phyloP scores from a whole-genome alignment of 2,888 invertebrate genomes.

The Thelaira solivaga region DNA sequence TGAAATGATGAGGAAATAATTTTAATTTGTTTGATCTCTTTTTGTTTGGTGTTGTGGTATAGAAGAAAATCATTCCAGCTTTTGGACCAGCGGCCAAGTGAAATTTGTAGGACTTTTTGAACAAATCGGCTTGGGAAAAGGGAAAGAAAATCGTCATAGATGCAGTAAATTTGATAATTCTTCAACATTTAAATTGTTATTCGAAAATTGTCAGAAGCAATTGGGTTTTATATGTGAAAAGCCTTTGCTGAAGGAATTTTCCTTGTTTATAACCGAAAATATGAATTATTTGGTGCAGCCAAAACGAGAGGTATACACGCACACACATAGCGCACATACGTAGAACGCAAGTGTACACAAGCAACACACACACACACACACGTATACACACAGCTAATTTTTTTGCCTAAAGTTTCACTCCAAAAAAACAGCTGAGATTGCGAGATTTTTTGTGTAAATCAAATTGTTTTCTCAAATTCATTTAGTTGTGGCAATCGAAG shows the following conservation, averaged over 20 bases:
- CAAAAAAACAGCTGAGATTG: no score
- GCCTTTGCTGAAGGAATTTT: neutral
- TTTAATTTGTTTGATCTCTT: neutral
- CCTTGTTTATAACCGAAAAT: neutral
- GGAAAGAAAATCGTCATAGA: neutral
- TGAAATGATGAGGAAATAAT: neutral
- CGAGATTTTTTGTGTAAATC: no score
- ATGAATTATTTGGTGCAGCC: constrained; percentile 30
- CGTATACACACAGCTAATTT: no score
- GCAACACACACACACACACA: no score
- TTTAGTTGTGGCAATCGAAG: no score
- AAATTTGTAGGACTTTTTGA: no score
- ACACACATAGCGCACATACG: no score
- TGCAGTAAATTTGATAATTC: constrained; percentile 48
- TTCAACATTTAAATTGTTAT: constrained; percentile 1
- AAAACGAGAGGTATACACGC: neutral
- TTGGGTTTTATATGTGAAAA: constrained; percentile 52
- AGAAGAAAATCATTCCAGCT: constrained; percentile 31
- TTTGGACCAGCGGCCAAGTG: constrained; percentile 34
- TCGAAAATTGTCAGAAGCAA: constrained; percentile 2
- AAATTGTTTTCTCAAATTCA: no score
- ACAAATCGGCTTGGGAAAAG: constrained; percentile 24
- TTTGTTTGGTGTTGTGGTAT: no score
- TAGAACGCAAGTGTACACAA: no score
- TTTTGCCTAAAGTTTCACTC: no score